Evolutionary conservation across 2,888 invertebrate species (phyloP), one percentile per base, ranked within the genome.

Genomic region (Lasioglossum morio): DNA sequence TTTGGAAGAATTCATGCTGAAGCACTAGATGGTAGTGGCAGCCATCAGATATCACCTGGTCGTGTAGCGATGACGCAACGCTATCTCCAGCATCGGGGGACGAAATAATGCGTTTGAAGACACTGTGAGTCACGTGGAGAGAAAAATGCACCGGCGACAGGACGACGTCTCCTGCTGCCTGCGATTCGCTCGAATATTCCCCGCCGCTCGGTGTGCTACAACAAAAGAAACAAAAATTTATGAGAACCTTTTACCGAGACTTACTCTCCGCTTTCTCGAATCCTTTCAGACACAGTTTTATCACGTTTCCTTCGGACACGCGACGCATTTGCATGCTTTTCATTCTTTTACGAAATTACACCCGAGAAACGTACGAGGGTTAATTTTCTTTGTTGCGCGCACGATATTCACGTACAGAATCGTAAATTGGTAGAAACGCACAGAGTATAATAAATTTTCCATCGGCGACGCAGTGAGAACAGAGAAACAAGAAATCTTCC

Each of bases 11-110:
- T 81, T 85, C 89, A 72, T 75, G 43, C 46, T n/a, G 72, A 78
- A 60, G 66, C 80, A 63, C 70, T 79, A 69, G 84, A 60, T 69
- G 73, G 73, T 80, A 46, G 27, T 23, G 53, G 70, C 69, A 79
- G 75, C 80, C 89, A 89, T 89, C 87, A 82, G 89, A 89, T 89
- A 89, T 86, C 89, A 83, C 37, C 63, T 70, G 82, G 81, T 57
- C 81, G 74, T 87, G 88, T 84, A 82, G 82, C 86, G 88, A 88
- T 89, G 90, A 86, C 84, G 88, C 84, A 87, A 89, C 77, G 30
- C 63, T 89, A 89, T 89, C 89, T 86, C 76, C 63, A 72, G 63
- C 78, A 89, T 89, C 89, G 46, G 30, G 78, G 53, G 72, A 82
- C 74, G 80, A 75, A 81, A 77, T 77, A 85, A 85, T 48, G 83